Evolutionary conservation across 2,113 vertebrate genomes (phyloP).

Genomic region (Pristiophorus japonicus): DNA sequence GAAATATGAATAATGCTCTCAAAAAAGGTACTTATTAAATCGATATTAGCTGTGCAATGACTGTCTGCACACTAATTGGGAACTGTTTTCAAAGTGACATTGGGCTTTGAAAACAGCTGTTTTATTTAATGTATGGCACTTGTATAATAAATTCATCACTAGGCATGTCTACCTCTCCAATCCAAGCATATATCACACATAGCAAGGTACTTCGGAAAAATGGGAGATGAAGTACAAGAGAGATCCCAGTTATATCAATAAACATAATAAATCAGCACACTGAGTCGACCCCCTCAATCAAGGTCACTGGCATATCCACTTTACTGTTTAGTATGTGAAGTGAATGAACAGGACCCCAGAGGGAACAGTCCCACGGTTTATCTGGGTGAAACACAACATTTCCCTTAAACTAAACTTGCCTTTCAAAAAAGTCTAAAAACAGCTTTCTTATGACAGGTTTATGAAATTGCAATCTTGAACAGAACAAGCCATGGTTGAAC

Average conservation of each 20-base stretch:
- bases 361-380: neutral
- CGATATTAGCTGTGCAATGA: neutral
- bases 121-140: neutral
- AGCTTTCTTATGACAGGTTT: neutral
- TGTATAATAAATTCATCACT: neutral
- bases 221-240: neutral
- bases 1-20: neutral
- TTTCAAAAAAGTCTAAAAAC: neutral
- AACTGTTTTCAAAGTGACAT: neutral
- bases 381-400: neutral
- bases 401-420: neutral
- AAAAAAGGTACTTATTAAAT: neutral
- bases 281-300: neutral
- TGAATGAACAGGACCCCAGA: neutral
- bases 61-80: too few relatives aligned
- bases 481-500: neutral
- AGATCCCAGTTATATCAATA: neutral
- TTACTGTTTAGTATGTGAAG: neutral
- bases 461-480: neutral
- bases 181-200: neutral
- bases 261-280: neutral
- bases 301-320: neutral
- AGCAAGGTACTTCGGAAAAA: neutral
- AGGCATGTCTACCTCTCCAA: neutral
- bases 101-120: neutral